Base-by-base conservation (phyloP, 2,113 vertebrate genomes). In the Nyctibius bracteatus region DNA sequence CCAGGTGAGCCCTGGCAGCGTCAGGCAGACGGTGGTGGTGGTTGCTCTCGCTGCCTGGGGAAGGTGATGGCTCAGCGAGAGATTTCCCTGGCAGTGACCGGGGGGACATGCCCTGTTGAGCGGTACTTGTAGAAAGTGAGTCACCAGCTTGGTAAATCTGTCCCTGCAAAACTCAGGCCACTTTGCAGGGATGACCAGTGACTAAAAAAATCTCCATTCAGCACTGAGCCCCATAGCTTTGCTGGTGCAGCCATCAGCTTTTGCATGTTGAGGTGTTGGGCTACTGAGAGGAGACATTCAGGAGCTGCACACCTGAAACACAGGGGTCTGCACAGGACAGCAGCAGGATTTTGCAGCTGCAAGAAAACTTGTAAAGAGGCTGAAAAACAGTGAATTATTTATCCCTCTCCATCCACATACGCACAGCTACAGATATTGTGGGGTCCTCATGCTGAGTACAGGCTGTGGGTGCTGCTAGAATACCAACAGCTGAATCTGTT, bases 401-500 rank as follows among this genome's bases (percentile, higher is more conserved):
- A 84, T 92, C 28, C 15, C 8, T 86, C n/a, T 84, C 52, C 27
- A 66, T 75, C 49, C 9, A 3, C 62, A 43, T 24, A 17, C 8
- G 16, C 51, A 75, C 57, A 85, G 70, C 52, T 90, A 35, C 35
- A 54, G 63, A 14, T 61, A 63, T 28, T 51, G 47, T 59, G 72
- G 52, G 70, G 44, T 84, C 68, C 28, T 91, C 47, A 8, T 52
- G 23, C 54, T 0, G 6, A 37, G 15, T 31, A 3, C 1, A 2
- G 54, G 44, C 72, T 90, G 63, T 67, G 83, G 49, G 65, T 75
- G 65, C 86, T 89, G 52, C 81, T 85, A 14, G 43, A 71, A 33
- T 81, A 91, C 75, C 86, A 92, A 72, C 58, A 79, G n/a, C 65
- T 90, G 88, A 84, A 87, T 88, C 83, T 74, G 27, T 86, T 88